These are phyloP conservation scores for Thinocorus orbignyianus DNA, from an alignment of 2,113 vertebrate species.

Conservation along the genomic window DNA sequence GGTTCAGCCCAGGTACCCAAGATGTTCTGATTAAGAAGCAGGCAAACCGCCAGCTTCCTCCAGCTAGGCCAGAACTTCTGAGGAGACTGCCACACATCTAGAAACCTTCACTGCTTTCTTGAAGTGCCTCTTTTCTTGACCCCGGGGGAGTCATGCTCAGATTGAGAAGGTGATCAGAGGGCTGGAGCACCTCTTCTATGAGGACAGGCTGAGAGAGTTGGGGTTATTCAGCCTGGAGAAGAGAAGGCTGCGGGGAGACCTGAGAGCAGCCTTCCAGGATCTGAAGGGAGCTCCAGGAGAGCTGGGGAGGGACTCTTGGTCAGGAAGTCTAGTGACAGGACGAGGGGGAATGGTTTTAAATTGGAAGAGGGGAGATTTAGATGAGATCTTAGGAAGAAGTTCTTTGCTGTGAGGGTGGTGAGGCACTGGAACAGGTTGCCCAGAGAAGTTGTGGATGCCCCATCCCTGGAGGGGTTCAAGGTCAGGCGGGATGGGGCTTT, in stretches of 20 bases:
- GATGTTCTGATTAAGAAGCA: background rate
- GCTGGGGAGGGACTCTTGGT: too few relatives aligned
- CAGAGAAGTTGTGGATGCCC: background rate
- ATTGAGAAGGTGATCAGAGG: background rate
- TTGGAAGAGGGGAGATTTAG: too few relatives aligned
- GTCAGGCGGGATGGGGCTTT: background rate
- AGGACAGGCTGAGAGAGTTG: background rate
- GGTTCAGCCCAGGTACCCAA: background rate
- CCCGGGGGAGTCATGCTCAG: background rate
- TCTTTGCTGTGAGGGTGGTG: background rate
- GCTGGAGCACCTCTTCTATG: background rate
- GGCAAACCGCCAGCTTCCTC: background rate
- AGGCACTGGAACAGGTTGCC: background rate
- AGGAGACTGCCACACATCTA: background rate
- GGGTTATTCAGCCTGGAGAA: background rate
- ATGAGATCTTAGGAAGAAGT: background rate
- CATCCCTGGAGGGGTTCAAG: background rate
- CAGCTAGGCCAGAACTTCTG: background rate
- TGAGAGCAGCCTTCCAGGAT: background rate
- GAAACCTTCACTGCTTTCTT: background rate
- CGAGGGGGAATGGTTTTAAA: too few relatives aligned
- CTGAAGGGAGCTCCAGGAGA: too few relatives aligned
- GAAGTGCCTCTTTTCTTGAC: background rate
- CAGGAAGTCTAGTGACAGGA: too few relatives aligned
- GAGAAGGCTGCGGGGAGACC: background rate